Percentiles rank a stretch among this genome's conserved stretches.
Evolutionary conservation across 2,113 vertebrate genomes (phyloP).

Genomic region (Shinisaurus crocodilurus): DNA sequence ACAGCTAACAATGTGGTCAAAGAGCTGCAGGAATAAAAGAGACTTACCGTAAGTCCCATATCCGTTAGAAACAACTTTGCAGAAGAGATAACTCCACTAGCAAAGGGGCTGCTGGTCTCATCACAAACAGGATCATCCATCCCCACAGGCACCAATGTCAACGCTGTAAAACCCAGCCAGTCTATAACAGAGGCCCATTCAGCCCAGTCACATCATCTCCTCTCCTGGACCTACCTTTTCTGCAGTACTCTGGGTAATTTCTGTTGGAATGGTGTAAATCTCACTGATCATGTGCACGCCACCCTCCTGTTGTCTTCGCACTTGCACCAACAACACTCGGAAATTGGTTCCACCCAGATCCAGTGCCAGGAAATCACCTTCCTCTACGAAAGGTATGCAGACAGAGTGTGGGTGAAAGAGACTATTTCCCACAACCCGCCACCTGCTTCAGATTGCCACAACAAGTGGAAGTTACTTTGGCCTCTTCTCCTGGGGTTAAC

Average conservation of each 20-base stretch:
- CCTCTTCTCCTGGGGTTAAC: neutral
- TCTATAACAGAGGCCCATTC: neutral
- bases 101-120: neutral
- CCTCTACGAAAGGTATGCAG: slow-evolving; percentile 73
- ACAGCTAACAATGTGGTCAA: slow-evolving; percentile 79
- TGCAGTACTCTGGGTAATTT: slow-evolving; percentile 75
- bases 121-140: neutral
- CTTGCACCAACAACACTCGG: slow-evolving; percentile 82
- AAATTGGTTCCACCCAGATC: slow-evolving; percentile 92
- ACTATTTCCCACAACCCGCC: neutral
- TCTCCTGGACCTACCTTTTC: slow-evolving; percentile 61
- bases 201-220: too few relatives aligned
- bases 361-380: slow-evolving; percentile 85
- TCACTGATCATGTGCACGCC: slow-evolving; percentile 76
- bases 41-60: neutral
- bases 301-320: slow-evolving; percentile 53
- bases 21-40: slow-evolving; percentile 67
- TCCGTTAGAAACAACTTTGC: neutral
- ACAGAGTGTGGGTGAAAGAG: neutral
- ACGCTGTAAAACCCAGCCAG: too few relatives aligned
- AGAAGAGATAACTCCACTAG: neutral
- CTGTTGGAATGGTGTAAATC: slow-evolving; percentile 78
- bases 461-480: neutral
- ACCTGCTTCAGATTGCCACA: too few relatives aligned
- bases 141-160: neutral